Conservation (phyloP, 2,113 vertebrate genomes). For the Poeciliopsis turrubarensis region DNA sequence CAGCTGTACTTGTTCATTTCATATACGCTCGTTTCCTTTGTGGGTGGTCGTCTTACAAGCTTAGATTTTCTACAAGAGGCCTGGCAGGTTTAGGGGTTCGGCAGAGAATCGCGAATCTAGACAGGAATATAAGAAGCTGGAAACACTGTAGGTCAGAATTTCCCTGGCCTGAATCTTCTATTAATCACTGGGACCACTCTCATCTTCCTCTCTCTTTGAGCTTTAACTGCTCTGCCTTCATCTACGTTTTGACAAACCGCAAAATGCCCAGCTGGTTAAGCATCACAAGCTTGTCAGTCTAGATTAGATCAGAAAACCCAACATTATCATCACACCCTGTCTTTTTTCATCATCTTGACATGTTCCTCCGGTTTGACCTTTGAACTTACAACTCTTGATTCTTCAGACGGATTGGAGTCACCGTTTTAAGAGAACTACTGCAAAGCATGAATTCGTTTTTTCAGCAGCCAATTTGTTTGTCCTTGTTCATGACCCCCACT, state of each 20-base stretch:
- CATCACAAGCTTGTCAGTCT: neutral
- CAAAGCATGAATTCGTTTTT: neutral
- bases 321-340: neutral
- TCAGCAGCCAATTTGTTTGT: neutral
- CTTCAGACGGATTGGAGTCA: neutral
- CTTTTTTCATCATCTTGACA: neutral
- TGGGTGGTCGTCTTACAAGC: neutral
- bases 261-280: neutral
- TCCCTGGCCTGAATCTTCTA: neutral
- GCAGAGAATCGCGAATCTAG: neutral
- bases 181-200: neutral
- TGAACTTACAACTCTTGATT: neutral
- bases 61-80: neutral
- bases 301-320: neutral
- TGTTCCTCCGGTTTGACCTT: neutral
- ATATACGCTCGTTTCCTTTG: neutral
- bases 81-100: neutral
- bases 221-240: neutral
- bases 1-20: neutral
- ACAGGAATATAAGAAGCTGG: neutral
- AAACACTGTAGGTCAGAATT: neutral
- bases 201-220: neutral
- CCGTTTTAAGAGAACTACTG: neutral
- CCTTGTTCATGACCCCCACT: neutral
- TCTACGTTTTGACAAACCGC: neutral